Base-by-base conservation (phyloP, 2,113 vertebrate species). In the Mobula hypostoma region DNA sequence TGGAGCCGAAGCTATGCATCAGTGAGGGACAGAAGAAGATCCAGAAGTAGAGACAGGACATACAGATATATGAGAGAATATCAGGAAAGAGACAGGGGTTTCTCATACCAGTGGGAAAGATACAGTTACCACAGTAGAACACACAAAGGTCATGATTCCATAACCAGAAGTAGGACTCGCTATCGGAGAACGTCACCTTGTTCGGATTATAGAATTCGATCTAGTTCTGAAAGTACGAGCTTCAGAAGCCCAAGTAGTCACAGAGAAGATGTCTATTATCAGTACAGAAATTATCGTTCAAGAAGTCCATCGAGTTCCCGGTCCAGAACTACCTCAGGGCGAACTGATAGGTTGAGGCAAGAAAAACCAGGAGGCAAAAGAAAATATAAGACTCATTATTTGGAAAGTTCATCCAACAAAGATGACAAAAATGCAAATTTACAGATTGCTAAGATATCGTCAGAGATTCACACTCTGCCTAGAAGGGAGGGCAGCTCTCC, bases 341-440 rank as follows among this genome's bases (percentile, higher is more conserved):
- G 95, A 0, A 95, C 95, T 95, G 97, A 97, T 3, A 97, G 95
- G 56, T 95, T 94, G 7, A 96, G 96, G 94, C 96, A 94, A 7
- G 97, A 98, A 94, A 98, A 99, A 83, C 97, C 97, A 14, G 95
- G 97, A 24, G 98, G 98, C 7, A 99, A 99, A 95, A 97, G 98
- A 82, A 99, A 99, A 95, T 98, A 98, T 93, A 99, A 99, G 96
- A 97, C 97, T 9, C 97, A 97, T 15, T 98, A 99, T 95, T 95
- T 99, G 94, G 98, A 98, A 94, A 96, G 96, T 21, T 15, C 95
- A 0, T 95, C 95, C 32, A 40, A 11, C 0, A 94, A 95, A 76
- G 95, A 95, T 1, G 94, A 29, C 1, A 94, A 58, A 29, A 72
- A 4, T 24, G 12, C 68, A 74, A 56, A 12, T 76, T 56, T 93